phyloP scores from a whole-genome alignment of 2,888 invertebrate species.

The Torymus auratus region DNA sequence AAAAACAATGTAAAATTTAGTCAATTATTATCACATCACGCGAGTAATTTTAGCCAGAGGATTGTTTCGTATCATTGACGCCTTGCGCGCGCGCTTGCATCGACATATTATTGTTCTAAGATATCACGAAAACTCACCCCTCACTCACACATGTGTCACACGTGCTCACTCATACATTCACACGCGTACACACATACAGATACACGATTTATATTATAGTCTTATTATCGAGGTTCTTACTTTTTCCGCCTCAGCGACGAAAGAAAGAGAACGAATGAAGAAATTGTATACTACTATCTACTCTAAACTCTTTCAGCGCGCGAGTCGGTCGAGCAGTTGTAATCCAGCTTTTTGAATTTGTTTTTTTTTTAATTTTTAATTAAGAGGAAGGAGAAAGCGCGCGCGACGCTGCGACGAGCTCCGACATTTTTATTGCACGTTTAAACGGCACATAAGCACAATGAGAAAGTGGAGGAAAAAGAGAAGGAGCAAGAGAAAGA shows the following conservation, averaged over 20 bases:
- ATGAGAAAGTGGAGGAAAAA: constrained; percentile 12
- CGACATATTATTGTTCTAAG: constrained; percentile 31
- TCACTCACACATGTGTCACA: no score
- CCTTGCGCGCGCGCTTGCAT: constrained; percentile 45
- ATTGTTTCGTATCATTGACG: constrained; percentile 48
- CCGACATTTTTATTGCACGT: constrained; percentile 47
- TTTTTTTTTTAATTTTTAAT: constrained; percentile 26
- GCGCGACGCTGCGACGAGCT: constrained; percentile 1
- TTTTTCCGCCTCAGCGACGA: no score
- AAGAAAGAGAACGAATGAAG: no score
- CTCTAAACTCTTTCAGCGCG: no score
- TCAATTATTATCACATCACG: constrained; percentile 54
- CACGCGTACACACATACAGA: no score
- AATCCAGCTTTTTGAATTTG: constrained; percentile 38
- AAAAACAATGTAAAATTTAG: constrained; percentile 52
- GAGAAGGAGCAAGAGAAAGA: constrained; percentile 1
- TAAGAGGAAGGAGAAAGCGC: constrained; percentile 20
- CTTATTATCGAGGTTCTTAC: no score
- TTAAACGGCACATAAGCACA: constrained; percentile 46
- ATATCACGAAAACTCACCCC: not conserved
- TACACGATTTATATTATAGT: no score
- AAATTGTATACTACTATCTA: no score
- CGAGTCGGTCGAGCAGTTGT: not conserved
- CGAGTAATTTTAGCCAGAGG: constrained; percentile 46
- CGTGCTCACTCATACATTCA: no score